phyloP scores from a whole-genome alignment of 2,888 invertebrate species.

The Drosophila melanosoma region DNA sequence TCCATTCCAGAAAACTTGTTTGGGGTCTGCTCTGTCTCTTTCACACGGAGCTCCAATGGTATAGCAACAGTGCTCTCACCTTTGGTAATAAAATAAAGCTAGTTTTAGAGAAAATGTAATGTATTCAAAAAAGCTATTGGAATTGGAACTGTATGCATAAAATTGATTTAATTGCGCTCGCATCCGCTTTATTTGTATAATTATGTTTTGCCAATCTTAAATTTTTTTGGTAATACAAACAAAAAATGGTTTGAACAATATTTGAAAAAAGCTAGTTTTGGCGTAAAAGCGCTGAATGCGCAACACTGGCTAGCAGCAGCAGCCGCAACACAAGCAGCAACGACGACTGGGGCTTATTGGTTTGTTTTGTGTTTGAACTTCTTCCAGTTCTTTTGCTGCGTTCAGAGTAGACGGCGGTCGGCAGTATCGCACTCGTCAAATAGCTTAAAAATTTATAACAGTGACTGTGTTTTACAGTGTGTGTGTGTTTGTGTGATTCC shows the following conservation, averaged over 20 bases:
- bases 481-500: conserved; percentile 15
- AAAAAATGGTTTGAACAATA: background rate
- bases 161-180: too few species aligned
- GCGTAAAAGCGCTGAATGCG: background rate
- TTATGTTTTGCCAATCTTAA: background rate
- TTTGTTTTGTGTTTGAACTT: conserved; percentile 73
- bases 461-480: conserved; percentile 27
- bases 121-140: background rate
- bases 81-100: background rate
- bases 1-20: conserved; percentile 70
- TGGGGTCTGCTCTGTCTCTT: conserved; percentile 32
- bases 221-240: background rate
- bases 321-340: conserved; percentile 7
- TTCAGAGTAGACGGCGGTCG: conserved; percentile 84
- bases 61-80: conserved; percentile 1
- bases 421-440: conserved; percentile 78
- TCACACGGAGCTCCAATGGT: conserved; percentile 32
- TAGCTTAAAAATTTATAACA: conserved; percentile 22
- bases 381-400: conserved; percentile 76
- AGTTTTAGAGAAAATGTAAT: background rate
- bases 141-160: background rate
- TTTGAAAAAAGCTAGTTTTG: background rate
- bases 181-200: background rate
- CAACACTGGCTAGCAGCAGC: conserved; percentile 14
- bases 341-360: conserved; percentile 61